Conservation (phyloP, 2,113 vertebrate genomes). For the Ancistrus triradiatus region DNA sequence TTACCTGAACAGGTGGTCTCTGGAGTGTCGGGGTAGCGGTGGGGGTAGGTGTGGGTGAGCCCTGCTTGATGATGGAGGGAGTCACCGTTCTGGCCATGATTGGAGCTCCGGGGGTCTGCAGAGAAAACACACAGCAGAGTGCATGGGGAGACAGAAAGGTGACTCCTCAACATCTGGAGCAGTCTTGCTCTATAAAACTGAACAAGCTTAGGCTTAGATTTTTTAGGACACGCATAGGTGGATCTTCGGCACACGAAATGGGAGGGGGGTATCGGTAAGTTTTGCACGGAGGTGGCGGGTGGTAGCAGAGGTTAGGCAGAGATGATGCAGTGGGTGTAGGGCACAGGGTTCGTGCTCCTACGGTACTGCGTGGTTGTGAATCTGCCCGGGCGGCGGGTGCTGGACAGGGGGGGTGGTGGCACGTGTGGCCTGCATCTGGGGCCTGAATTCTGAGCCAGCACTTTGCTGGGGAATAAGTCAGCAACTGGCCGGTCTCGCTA, state of each 20-base stretch:
- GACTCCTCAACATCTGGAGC: no score
- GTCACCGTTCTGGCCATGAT: slow-evolving; percentile 84
- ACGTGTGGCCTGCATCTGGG: slow-evolving; percentile 79
- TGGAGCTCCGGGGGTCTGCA: slow-evolving; percentile 78
- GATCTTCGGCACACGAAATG: no score
- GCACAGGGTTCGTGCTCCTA: no score
- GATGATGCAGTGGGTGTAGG: not conserved
- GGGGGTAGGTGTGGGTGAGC: slow-evolving; percentile 78
- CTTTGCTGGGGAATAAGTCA: slow-evolving; percentile 95
- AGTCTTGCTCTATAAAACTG: no score
- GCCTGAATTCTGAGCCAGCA: slow-evolving; percentile 93
- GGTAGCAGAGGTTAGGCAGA: no score
- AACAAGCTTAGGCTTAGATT: no score
- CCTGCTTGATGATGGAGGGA: slow-evolving; percentile 84
- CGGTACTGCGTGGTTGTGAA: slow-evolving; percentile 79
- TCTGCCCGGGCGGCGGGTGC: slow-evolving; percentile 77
- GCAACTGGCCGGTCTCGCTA: slow-evolving; percentile 88
- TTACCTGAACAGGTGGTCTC: slow-evolving; percentile 73
- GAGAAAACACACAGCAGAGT: not conserved
- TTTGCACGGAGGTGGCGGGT: no score
- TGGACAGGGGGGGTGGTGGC: slow-evolving; percentile 83
- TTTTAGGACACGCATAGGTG: no score
- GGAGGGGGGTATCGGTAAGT: no score
- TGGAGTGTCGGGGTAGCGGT: slow-evolving; percentile 82
- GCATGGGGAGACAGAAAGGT: no score